A percentile compares a stretch with the other conserved stretches of the same genome.
Evolutionary conservation across 2,797 vertebrate species (phyloP).

Genomic region (Sebastes nivosus): DNA sequence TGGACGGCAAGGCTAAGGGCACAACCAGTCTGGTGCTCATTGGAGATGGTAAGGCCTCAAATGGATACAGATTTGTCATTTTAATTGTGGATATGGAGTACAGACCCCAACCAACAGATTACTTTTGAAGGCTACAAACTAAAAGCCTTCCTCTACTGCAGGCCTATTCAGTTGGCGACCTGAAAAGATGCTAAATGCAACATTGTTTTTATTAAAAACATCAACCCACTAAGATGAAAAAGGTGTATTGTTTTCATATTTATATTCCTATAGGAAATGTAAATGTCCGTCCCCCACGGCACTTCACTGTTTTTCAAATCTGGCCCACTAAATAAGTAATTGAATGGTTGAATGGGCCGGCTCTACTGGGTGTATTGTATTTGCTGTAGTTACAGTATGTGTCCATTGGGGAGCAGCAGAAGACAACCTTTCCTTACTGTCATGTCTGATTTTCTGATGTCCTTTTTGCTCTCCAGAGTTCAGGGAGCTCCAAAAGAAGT

Average conservation of each 20-base stretch:
- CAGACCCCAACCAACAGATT: neutral
- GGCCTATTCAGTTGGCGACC: too few species aligned
- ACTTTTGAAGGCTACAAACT: neutral
- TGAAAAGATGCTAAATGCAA: too few species aligned
- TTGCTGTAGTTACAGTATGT: constrained; percentile 46
- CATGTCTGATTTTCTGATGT: neutral
- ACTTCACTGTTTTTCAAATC: too few species aligned
- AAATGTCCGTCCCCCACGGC: too few species aligned
- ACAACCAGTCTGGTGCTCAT: constrained; percentile 96
- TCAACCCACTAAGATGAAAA: too few species aligned
- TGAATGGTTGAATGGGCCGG: too few species aligned
- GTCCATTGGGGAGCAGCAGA: constrained; percentile 79
- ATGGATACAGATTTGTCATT: neutral
- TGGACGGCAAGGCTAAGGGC: constrained; percentile 95
- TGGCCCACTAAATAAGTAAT: too few species aligned
- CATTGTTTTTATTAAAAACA: too few species aligned
- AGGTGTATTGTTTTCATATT: too few species aligned
- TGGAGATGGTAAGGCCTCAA: constrained; percentile 86
- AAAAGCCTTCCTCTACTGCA: neutral
- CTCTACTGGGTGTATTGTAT: neutral
- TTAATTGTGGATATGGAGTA: neutral
- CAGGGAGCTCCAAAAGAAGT: constrained; percentile 93
- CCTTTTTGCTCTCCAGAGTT: constrained; percentile 85
- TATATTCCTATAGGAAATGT: too few species aligned
- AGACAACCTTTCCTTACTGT: constrained; percentile 35